These are phyloP conservation scores for Ephestia elutella DNA, from an alignment of 1,140 invertebrate genomes.

Conservation along the genomic window DNA sequence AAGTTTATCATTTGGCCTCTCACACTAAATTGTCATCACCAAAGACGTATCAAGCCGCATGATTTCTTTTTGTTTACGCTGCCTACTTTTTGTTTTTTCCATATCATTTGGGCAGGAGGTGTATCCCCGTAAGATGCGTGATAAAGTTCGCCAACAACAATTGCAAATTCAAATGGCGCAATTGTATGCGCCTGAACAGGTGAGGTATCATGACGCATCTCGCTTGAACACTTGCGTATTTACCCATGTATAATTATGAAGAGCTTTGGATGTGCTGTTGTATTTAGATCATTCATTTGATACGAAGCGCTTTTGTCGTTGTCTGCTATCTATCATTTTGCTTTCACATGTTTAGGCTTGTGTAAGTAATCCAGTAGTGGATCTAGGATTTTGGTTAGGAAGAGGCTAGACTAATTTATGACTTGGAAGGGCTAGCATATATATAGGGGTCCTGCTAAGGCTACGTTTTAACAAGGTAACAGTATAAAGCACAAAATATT, in stretches of 20 bases:
- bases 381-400: no score
- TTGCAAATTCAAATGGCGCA: conserved; percentile 73
- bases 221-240: conserved; percentile 55
- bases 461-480: no score
- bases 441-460: no score
- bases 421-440: no score
- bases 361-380: conserved; percentile 7
- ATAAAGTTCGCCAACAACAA: conserved; percentile 78
- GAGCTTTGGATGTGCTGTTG: conserved; percentile 72
- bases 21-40: conserved; percentile 34
- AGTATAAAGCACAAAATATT: no score
- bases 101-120: conserved; percentile 77
- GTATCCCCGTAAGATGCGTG: conserved; percentile 83
- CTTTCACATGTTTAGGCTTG: conserved; percentile 24
- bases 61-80: conserved; percentile 68
- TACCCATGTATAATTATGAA: conserved; percentile 34
- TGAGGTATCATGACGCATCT: conserved; percentile 66
- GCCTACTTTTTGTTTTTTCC: conserved; percentile 73
- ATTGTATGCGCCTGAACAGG: conserved; percentile 73
- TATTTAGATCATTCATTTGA: conserved; percentile 41
- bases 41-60: conserved; percentile 60
- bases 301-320: conserved; percentile 48
- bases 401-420: no score
- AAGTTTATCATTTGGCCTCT: conserved; percentile 39
- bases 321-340: conserved; percentile 37